These are phyloP conservation scores for Carterocephalus palaemon DNA, from an alignment of 2,888 invertebrate genomes.

Conservation along the genomic window DNA sequence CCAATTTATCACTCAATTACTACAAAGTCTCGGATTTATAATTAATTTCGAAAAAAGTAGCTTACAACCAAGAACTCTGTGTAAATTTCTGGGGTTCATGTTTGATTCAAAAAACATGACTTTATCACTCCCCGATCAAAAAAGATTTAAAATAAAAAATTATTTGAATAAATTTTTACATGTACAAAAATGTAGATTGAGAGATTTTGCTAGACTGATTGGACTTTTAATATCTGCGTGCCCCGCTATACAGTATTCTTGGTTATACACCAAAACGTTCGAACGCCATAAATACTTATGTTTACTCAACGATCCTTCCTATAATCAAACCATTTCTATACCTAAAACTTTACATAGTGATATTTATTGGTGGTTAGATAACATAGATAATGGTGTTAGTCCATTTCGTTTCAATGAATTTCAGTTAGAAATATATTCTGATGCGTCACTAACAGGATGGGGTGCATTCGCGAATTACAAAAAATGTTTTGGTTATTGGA, in stretches of 20 bases:
- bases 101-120: slow-evolving; percentile 18
- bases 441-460: slow-evolving; percentile 1
- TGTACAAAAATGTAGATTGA: slow-evolving; percentile 10
- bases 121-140: slow-evolving; percentile 5
- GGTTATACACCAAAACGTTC: slow-evolving; percentile 23
- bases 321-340: not conserved
- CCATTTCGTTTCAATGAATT: not conserved
- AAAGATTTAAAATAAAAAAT: slow-evolving; percentile 9
- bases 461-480: not conserved
- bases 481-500: slow-evolving; percentile 4
- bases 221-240: slow-evolving; percentile 20
- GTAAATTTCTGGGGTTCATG: slow-evolving; percentile 23
- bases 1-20: not conserved
- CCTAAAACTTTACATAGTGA: not conserved
- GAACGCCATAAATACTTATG: slow-evolving; percentile 9
- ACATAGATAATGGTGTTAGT: not conserved
- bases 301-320: not conserved
- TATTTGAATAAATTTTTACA: not conserved
- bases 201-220: slow-evolving; percentile 21
- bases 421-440: not conserved
- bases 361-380: not conserved
- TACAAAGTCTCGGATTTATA: slow-evolving; percentile 15
- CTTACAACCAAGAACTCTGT: not conserved
- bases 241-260: slow-evolving; percentile 25
- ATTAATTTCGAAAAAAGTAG: slow-evolving; percentile 19